Evolutionary conservation across 2,113 vertebrate genomes (phyloP).

Genomic region (Thamnophis sirtalis): DNA sequence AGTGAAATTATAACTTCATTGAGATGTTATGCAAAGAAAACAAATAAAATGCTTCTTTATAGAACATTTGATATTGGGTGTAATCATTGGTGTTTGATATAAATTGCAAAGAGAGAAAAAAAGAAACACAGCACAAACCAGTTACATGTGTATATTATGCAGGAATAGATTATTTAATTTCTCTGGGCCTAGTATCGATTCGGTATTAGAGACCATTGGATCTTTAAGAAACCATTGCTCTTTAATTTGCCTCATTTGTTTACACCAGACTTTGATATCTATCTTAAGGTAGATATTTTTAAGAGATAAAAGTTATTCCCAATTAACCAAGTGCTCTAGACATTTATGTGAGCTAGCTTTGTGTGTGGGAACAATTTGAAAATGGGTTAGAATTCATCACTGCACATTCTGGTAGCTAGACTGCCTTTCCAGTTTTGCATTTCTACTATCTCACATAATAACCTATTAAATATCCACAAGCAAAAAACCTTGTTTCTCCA

Average conservation of each 20-base stretch:
- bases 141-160: not conserved
- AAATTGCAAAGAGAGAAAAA: not conserved
- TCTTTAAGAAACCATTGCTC: not conserved
- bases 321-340: not conserved
- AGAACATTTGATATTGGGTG: not conserved
- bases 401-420: not conserved
- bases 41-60: not conserved
- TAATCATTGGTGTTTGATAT: not conserved
- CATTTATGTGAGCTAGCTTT: not conserved
- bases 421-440: not conserved
- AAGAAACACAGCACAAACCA: not conserved
- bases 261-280: not conserved
- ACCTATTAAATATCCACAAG: not conserved
- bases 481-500: not conserved
- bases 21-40: not conserved
- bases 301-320: not conserved
- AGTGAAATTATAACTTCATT: not conserved
- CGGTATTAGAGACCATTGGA: not conserved
- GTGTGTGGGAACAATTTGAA: not conserved
- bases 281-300: not conserved
- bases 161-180: not conserved
- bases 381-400: no score
- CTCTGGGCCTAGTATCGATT: not conserved
- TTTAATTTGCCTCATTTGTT: not conserved
- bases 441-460: not conserved